phyloP scores from a whole-genome alignment of 2,888 invertebrate genomes.

The Sialis fuliginosa region DNA sequence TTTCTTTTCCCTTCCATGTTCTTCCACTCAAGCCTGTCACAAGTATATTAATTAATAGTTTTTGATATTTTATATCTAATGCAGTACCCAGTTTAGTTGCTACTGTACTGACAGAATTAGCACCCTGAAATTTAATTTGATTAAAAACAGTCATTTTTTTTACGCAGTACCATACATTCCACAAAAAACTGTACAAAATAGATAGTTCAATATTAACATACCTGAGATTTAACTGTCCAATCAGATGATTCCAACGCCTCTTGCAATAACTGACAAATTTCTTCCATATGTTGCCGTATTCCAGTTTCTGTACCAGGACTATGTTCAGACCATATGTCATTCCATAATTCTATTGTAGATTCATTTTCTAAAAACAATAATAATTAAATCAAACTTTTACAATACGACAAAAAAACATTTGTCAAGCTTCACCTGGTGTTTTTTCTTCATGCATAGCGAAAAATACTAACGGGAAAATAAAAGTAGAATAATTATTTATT shows the following conservation, averaged over 20 bases:
- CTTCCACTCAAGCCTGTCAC: conserved; percentile 59
- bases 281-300: conserved; percentile 54
- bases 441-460: conserved; percentile 79
- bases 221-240: conserved; percentile 77
- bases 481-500: conserved; percentile 54
- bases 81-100: conserved; percentile 49
- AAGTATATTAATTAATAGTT: conserved; percentile 45
- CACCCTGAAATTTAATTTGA: conserved; percentile 34
- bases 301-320: conserved; percentile 77
- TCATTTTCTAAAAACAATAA: conserved; percentile 25
- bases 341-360: conserved; percentile 54
- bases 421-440: conserved; percentile 30
- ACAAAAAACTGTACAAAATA: neutral
- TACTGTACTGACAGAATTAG: conserved; percentile 63
- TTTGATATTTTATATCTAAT: conserved; percentile 43
- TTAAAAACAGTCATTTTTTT: neutral
- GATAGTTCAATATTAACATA: conserved; percentile 14
- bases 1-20: conserved; percentile 82
- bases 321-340: conserved; percentile 77
- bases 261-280: conserved; percentile 52
- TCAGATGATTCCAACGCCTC: conserved; percentile 61
- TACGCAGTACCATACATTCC: conserved; percentile 1
- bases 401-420: conserved; percentile 1
- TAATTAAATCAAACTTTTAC: neutral
- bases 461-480: conserved; percentile 68